Base-by-base conservation (phyloP, 2,797 vertebrate genomes). In the Xenopus petersii region DNA sequence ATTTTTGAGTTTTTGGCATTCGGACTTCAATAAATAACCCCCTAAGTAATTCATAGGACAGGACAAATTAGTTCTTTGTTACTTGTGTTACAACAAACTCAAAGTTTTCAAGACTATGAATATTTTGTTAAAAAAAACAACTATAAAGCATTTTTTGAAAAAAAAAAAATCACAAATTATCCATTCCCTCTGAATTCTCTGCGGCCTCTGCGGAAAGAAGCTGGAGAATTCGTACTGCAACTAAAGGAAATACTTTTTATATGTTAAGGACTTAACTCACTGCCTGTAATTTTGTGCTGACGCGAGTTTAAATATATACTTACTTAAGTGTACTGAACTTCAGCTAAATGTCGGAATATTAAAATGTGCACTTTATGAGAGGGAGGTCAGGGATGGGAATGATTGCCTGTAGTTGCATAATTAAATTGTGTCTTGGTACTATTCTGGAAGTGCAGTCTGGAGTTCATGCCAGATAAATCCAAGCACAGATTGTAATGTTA, bases 91-190 rank as follows among this genome's bases (percentile, higher is more conserved):
- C 21, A 64, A 51, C 51, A 12, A 10, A 36, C 36, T 70, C 24
- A 24, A 71, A 55, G 60, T 65, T 26, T 65, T 62, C 42, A 63
- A 67, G 75, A 56, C 51, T 47, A 56, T 65, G 51, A 64, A 58
- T 69, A 59, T 48, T 61, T 61, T 6, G 24, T 60, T 42, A 21
- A 42, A 60, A 54, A 66, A 66, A 66, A 13, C 3, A 15, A 12
- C 12, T 42, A 59, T 60, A 36, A 65, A 71, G 71, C 47, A 71
- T 65, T 71, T 68, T 67, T 75, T 64, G 3, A n/a, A 56, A 60
- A 60, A 51, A 51, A 71, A 49, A 66, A 60, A 67, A 36, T 36
- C 3, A 36, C 6, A 36, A 36, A 36, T 4, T 36, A 36, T 6
- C 33, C 3, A 6, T 36, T 6, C 48, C 13, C 61, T 49, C 24